phyloP scores from a whole-genome alignment of 2,113 vertebrate species.

The Tupaia tana region DNA sequence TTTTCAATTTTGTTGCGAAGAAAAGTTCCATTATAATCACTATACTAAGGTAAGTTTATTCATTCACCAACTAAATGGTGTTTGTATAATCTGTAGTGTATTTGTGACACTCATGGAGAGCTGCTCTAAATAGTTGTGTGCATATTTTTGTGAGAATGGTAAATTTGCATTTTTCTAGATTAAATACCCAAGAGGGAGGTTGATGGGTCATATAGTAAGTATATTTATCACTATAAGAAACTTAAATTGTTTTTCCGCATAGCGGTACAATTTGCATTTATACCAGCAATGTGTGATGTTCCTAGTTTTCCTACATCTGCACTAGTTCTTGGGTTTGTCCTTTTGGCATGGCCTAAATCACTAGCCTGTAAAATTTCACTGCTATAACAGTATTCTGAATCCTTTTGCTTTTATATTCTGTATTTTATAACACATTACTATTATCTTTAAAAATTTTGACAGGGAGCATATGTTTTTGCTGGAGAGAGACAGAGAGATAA shows the following conservation, averaged over 20 bases:
- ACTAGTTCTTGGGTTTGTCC: background rate
- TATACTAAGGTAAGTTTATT: background rate
- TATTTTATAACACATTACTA: background rate
- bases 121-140: background rate
- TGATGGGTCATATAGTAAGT: background rate
- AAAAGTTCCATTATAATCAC: background rate
- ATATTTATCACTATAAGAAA: slow-evolving; percentile 1
- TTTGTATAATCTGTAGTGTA: background rate
- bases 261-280: background rate
- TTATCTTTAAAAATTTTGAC: too few relatives aligned
- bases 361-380: background rate
- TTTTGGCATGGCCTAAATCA: background rate
- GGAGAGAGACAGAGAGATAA: too few relatives aligned
- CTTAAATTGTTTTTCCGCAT: background rate
- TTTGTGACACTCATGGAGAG: background rate
- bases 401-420: background rate
- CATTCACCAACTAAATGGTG: background rate
- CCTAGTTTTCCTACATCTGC: background rate
- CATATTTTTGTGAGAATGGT: background rate
- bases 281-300: background rate
- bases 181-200: background rate
- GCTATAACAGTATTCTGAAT: background rate
- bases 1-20: background rate
- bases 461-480: too few relatives aligned
- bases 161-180: background rate